Evolutionary conservation across 2,888 invertebrate genomes (phyloP).

Genomic region (Troides oblongomaculatus): DNA sequence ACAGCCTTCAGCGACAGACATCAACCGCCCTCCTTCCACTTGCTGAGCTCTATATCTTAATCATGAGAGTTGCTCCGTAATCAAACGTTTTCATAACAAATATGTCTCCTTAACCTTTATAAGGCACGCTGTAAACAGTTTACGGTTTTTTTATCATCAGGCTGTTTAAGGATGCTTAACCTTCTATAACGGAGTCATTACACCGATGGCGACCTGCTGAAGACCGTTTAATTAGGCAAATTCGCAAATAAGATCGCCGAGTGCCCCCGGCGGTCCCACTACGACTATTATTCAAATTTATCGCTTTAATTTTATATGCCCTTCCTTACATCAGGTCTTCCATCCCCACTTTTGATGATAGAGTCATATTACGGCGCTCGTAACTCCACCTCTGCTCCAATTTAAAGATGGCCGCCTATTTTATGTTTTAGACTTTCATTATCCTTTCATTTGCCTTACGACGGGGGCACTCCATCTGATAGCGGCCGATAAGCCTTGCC

Average conservation of each 20-base stretch:
- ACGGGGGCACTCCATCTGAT: no score
- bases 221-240: slow-evolving; percentile 43
- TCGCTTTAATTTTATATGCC: slow-evolving; percentile 64
- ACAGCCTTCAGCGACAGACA: no score
- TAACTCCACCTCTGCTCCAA: slow-evolving; percentile 33
- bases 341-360: slow-evolving; percentile 59
- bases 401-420: slow-evolving; percentile 28
- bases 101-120: no score
- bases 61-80: no score
- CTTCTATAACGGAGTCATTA: slow-evolving; percentile 32
- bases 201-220: slow-evolving; percentile 36
- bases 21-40: no score
- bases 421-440: slow-evolving; percentile 6
- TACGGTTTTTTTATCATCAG: not conserved
- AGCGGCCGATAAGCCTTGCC: no score
- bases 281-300: slow-evolving; percentile 59
- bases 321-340: slow-evolving; percentile 52
- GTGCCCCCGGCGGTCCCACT: slow-evolving; percentile 32
- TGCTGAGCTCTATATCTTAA: no score
- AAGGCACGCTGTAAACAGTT: no score
- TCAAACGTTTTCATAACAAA: no score
- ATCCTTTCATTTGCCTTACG: no score
- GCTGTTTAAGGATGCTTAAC: slow-evolving; percentile 28
- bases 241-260: slow-evolving; percentile 43
- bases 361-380: slow-evolving; percentile 41